phyloP scores from a whole-genome alignment of 1,140 invertebrate species.

The Drosophila guanche region DNA sequence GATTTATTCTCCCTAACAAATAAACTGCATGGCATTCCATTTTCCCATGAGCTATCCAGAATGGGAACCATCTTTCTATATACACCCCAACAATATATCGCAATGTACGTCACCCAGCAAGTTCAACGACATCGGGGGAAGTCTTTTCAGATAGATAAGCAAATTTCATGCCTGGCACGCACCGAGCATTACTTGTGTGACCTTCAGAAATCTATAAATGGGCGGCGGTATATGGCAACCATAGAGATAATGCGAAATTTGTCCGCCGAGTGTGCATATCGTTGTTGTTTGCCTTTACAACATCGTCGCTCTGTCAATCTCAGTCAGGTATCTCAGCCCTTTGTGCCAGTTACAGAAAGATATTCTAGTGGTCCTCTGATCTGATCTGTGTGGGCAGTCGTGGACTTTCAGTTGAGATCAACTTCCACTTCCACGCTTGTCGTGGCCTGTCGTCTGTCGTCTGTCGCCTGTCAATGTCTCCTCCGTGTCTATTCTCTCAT shows the following conservation, averaged over 20 bases:
- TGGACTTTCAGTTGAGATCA: slow-evolving; percentile 22
- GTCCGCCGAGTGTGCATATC: slow-evolving; percentile 2
- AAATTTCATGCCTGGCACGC: slow-evolving; percentile 65
- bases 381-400: slow-evolving; percentile 23
- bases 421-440: slow-evolving; percentile 33
- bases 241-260: slow-evolving; percentile 40
- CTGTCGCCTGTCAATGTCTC: slow-evolving; percentile 55
- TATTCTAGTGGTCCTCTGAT: slow-evolving; percentile 13
- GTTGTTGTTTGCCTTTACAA: slow-evolving; percentile 15
- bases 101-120: slow-evolving; percentile 47
- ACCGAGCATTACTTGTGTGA: slow-evolving; percentile 61
- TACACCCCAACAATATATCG: slow-evolving; percentile 4
- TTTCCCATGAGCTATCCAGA: no score
- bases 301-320: background rate
- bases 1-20: no score
- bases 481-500: slow-evolving; percentile 28
- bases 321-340: slow-evolving; percentile 5
- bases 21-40: no score
- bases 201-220: slow-evolving; percentile 66
- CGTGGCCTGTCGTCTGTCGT: slow-evolving; percentile 32
- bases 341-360: slow-evolving; percentile 5
- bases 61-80: no score
- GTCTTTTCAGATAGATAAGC: slow-evolving; percentile 23
- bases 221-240: slow-evolving; percentile 11
- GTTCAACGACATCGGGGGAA: slow-evolving; percentile 59